These are phyloP conservation scores for Aradus depressus DNA, from an alignment of 2,888 invertebrate genomes.

Conservation along the genomic window DNA sequence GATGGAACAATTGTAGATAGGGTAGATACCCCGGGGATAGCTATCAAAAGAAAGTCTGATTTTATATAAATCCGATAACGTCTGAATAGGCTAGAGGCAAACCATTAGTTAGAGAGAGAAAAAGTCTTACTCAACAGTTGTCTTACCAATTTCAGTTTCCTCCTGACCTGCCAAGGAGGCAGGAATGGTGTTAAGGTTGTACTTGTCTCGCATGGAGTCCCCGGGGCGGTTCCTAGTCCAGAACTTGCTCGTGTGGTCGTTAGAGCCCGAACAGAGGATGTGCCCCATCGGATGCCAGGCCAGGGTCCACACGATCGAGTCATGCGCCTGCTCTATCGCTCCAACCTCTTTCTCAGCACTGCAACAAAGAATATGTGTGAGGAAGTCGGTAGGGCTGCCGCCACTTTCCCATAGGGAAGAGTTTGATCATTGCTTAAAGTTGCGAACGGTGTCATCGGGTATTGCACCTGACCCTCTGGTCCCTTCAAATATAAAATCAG, in stretches of 20 bases:
- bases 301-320: slow-evolving; percentile 97
- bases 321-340: slow-evolving; percentile 95
- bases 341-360: slow-evolving; percentile 97
- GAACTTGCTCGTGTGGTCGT: slow-evolving; percentile 97
- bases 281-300: slow-evolving; percentile 99
- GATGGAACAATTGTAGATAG: no score
- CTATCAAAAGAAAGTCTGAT: no score
- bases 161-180: slow-evolving; percentile 63
- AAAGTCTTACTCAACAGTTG: background rate
- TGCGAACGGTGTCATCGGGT: no score
- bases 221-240: slow-evolving; percentile 99
- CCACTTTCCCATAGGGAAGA: background rate
- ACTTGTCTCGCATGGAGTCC: slow-evolving; percentile 95
- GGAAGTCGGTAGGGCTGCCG: background rate
- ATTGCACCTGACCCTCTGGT: no score
- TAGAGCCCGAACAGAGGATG: slow-evolving; percentile 97
- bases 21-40: no score
- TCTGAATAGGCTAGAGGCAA: no score
- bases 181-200: slow-evolving; percentile 85
- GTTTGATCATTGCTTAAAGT: no score
- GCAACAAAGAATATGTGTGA: slow-evolving; percentile 10
- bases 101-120: no score
- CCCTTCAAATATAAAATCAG: no score
- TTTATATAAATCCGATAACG: no score
- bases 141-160: slow-evolving; percentile 45